Evolutionary conservation across 2,113 vertebrate genomes (phyloP).

Genomic region (Pelusios castaneus): DNA sequence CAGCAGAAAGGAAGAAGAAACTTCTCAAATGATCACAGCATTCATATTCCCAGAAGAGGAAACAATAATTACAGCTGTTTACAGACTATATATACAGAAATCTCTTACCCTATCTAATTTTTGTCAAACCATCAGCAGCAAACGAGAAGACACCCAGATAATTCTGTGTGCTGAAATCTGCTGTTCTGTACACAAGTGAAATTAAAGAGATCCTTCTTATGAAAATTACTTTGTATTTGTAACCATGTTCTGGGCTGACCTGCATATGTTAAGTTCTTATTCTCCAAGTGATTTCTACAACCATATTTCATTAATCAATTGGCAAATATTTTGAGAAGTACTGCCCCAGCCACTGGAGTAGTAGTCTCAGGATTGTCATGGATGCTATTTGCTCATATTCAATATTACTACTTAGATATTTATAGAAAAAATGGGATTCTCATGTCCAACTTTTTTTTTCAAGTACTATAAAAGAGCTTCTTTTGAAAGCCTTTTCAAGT

Average conservation of each 20-base stretch:
- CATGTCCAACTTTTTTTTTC: constrained; percentile 2
- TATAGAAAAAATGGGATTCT: neutral
- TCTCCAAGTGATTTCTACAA: neutral
- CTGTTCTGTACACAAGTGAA: neutral
- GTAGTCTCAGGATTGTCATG: neutral
- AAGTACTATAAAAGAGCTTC: neutral
- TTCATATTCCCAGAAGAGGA: neutral
- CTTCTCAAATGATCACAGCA: neutral
- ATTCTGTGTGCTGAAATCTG: accelerated
- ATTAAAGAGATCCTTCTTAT: neutral
- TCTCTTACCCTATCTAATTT: neutral
- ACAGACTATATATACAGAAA: neutral
- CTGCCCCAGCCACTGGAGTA: neutral
- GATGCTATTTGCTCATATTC: neutral
- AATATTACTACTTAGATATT: accelerated
- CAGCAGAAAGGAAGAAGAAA: neutral
- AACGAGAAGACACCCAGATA: neutral
- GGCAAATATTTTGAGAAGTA: neutral
- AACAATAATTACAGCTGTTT: accelerated
- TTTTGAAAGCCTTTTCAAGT: neutral
- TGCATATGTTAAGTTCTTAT: neutral
- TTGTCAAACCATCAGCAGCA: neutral
- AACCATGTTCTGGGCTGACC: neutral
- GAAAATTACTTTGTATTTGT: neutral
- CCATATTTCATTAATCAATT: neutral